Base-by-base conservation (phyloP, 2,113 vertebrate species). In the Phodopus roborovskii region DNA sequence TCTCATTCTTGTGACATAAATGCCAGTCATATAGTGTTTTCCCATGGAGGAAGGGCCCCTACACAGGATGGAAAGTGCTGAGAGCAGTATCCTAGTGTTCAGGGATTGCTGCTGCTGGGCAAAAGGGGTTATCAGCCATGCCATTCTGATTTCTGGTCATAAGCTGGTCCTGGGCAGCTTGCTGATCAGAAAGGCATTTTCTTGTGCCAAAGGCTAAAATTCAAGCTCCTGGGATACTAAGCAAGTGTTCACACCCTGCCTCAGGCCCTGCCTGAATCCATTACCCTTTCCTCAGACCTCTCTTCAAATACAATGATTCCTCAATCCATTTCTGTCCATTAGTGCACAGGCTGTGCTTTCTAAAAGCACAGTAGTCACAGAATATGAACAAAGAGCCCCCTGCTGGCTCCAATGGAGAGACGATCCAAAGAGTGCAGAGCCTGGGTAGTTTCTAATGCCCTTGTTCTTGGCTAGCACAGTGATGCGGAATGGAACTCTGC, bases 391-490 rank as follows among this genome's bases (percentile, higher is more conserved):
- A 15, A 22, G 73, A 56, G 33, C 62, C 5, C 24, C 78, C 68
- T 79, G 90, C 42, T 50, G 39, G 36, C 74, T 33, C 24, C 1
- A 3, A n/a, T n/a, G n/a, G 1, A 10, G 5, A 48, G 53, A 8
- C 2, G 16, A 86, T 15, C n/a, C 30, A 48, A 68, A 62, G 12
- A 22, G 8, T 19, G 17, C 1, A 1, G 12, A 60, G 60, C n/a
- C 9, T 0, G 0, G 11, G 9, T 0, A 36, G 53, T 53, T 7
- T 22, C 48, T 1, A 0, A 70, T 60, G 36, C 42, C 8, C 42
- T 6, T 39, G 39, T 8, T 17, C 77, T 74, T 48, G 24, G 53
- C 36, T 0, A 1, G 78, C 7, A 56, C 0, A 7, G 5, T 0
- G n/a, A n/a, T n/a, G n/a, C n/a, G n/a, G n/a, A n/a, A n/a, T n/a